phyloP scores from a whole-genome alignment of 2,113 vertebrate species.

The Onychostoma macrolepis region DNA sequence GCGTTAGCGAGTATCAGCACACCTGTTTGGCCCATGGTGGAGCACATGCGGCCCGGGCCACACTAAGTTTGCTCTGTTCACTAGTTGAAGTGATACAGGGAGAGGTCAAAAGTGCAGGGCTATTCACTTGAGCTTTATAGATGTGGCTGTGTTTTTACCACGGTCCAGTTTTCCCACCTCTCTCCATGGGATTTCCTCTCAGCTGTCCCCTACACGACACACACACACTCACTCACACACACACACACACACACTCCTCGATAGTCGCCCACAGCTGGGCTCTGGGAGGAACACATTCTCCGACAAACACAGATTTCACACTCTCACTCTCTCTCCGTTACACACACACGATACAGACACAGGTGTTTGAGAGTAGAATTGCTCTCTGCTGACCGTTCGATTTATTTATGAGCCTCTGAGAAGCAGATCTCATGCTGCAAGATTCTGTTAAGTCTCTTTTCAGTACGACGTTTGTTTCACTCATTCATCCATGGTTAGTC shows the following conservation, averaged over 20 bases:
- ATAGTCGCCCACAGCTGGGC: conserved; percentile 79
- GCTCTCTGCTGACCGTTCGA: conserved; percentile 59
- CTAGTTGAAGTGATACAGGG: conserved; percentile 33
- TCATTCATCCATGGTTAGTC: conserved; percentile 8
- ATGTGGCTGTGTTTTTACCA: conserved; percentile 50
- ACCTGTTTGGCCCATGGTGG: conserved; percentile 39
- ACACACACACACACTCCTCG: conserved; percentile 12
- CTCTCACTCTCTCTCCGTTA: conserved; percentile 54
- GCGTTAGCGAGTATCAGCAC: not conserved
- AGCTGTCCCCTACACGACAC: conserved; percentile 75
- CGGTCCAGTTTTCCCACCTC: conserved; percentile 62
- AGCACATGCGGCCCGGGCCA: not conserved
- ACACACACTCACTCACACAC: conserved; percentile 32
- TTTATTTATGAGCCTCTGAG: conserved; percentile 59
- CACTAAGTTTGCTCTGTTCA: not conserved
- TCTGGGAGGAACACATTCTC: conserved; percentile 72
- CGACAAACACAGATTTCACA: conserved; percentile 79
- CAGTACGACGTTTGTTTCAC: conserved; percentile 24
- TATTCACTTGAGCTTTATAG: conserved; percentile 61
- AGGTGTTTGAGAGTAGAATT: conserved; percentile 63
- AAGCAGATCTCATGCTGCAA: conserved; percentile 36
- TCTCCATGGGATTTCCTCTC: conserved; percentile 83
- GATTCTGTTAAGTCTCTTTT: conserved; percentile 28
- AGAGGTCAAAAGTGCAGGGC: conserved; percentile 68
- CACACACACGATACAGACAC: conserved; percentile 56